Conservation (phyloP, 2,888 invertebrate species). For the Argynnis bischoffii region DNA sequence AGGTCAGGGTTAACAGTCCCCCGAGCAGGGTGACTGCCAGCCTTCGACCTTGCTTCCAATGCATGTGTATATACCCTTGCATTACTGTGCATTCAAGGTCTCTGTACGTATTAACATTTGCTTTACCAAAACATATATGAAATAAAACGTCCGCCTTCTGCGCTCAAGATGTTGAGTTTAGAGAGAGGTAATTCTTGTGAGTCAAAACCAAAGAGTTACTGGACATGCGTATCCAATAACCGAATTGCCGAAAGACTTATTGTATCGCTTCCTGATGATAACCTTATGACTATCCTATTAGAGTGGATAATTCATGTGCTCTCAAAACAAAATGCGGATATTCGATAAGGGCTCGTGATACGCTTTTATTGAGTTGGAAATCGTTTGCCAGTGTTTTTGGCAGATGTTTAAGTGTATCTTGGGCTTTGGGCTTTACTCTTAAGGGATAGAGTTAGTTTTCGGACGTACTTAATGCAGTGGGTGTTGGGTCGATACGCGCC, state of each 20-base stretch:
- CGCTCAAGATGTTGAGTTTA: background rate
- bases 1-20: constrained; percentile 81
- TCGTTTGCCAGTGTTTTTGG: constrained; percentile 53
- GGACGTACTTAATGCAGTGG: constrained; percentile 57
- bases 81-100: constrained; percentile 27
- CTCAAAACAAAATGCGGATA: constrained; percentile 49
- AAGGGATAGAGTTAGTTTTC: constrained; percentile 67
- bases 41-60: constrained; percentile 74
- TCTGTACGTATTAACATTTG: constrained; percentile 2
- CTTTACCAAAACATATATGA: background rate
- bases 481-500: constrained; percentile 71
- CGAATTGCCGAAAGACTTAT: constrained; percentile 56
- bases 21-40: constrained; percentile 72
- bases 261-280: constrained; percentile 51
- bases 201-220: constrained; percentile 44
- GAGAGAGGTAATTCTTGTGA: constrained; percentile 30
- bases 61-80: constrained; percentile 43
- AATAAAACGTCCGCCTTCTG: background rate
- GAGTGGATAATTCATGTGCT: constrained; percentile 70
- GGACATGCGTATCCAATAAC: constrained; percentile 77
- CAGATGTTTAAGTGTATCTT: constrained; percentile 46
- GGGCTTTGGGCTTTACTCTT: constrained; percentile 50
- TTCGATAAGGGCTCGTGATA: constrained; percentile 64
- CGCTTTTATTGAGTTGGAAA: constrained; percentile 68
- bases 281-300: constrained; percentile 65